These are phyloP conservation scores for Beris chalybata DNA, from an alignment of 2,888 invertebrate genomes.

Conservation along the genomic window DNA sequence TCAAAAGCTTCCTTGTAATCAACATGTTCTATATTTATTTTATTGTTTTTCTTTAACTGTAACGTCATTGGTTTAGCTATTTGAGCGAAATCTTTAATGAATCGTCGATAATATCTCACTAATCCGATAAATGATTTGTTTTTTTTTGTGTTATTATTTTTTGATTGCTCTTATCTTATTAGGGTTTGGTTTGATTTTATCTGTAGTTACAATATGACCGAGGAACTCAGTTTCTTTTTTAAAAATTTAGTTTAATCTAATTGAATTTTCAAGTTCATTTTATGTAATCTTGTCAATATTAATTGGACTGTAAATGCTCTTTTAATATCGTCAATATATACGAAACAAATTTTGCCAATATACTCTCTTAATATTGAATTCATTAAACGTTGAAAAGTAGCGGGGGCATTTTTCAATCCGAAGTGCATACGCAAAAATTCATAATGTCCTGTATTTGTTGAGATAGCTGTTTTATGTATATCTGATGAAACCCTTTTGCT, in stretches of 20 bases:
- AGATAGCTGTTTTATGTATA: constrained; percentile 46
- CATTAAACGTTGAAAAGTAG: constrained; percentile 37
- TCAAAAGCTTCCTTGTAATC: constrained; percentile 1
- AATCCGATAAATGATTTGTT: constrained; percentile 40
- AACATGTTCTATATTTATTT: background rate
- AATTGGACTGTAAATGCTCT: constrained; percentile 1
- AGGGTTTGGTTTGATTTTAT: constrained; percentile 45
- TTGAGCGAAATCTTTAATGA: no score
- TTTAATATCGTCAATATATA: constrained; percentile 37
- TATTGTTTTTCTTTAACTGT: constrained; percentile 23
- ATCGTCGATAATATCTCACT: background rate
- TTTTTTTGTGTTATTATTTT: constrained; percentile 42
- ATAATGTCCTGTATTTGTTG: constrained; percentile 39
- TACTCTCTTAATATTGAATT: constrained; percentile 41
- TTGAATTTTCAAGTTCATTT: constrained; percentile 11
- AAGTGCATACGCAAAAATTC: constrained; percentile 49
- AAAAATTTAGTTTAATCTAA: constrained; percentile 2
- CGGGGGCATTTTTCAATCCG: constrained; percentile 51
- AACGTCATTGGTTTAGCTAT: no score
- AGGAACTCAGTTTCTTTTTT: constrained; percentile 34
- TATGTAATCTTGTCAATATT: background rate
- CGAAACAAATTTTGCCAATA: constrained; percentile 33
- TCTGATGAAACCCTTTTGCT: constrained; percentile 29
- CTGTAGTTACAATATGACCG: constrained; percentile 46
- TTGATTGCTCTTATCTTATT: constrained; percentile 42